These are phyloP conservation scores for Rhimphoctona megacephalus DNA, from an alignment of 2,888 invertebrate species.

Conservation along the genomic window DNA sequence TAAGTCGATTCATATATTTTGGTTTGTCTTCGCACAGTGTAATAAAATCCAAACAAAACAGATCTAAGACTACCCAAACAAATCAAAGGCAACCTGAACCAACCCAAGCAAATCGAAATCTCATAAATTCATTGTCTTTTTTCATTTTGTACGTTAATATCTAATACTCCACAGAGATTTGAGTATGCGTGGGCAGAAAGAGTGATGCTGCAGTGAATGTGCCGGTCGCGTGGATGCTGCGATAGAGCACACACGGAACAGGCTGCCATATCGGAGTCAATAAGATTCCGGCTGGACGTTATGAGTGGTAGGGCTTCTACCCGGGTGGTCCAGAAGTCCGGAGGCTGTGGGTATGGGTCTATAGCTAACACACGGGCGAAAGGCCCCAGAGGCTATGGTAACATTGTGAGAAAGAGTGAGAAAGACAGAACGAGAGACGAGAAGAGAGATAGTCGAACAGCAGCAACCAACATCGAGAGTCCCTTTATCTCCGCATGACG, in stretches of 20 bases:
- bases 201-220: constrained; percentile 34
- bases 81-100: background rate
- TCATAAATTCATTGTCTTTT: constrained; percentile 12
- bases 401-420: constrained; percentile 58
- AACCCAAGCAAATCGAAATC: background rate
- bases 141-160: constrained; percentile 2
- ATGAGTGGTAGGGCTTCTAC: constrained; percentile 74
- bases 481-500: constrained; percentile 81
- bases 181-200: constrained; percentile 41
- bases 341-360: constrained; percentile 53
- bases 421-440: constrained; percentile 18
- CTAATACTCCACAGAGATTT: background rate
- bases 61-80: background rate
- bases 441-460: constrained; percentile 48
- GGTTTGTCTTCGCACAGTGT: background rate
- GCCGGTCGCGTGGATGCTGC: constrained; percentile 67
- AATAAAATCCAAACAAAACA: background rate
- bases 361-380: constrained; percentile 38
- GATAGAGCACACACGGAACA: constrained; percentile 65
- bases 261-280: constrained; percentile 78
- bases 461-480: constrained; percentile 65
- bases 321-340: constrained; percentile 81
- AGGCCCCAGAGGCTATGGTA: constrained; percentile 69
- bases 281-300: constrained; percentile 80
- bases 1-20: background rate